Percentiles rank a stretch among this genome's conserved stretches.
Evolutionary conservation across 2,888 invertebrate genomes (phyloP).

Genomic region (Dromius quadrimaculatus): DNA sequence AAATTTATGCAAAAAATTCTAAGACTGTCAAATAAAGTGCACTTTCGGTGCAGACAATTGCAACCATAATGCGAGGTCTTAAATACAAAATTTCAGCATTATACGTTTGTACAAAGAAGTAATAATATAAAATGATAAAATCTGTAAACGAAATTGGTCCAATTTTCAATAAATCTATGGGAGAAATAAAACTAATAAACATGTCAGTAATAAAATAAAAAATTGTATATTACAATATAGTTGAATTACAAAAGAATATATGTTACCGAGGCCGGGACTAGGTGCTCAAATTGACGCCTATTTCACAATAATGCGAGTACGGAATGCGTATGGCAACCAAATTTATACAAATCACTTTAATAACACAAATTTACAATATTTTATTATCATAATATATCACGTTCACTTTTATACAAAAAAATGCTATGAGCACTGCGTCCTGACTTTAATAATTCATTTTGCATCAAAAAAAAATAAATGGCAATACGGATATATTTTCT

Average conservation of each 20-base stretch:
- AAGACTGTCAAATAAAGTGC: no score
- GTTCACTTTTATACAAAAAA: conserved; percentile 28
- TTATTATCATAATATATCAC: conserved; percentile 44
- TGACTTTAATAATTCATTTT: conserved; percentile 43
- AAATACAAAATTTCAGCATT: no score
- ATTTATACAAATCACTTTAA: conserved; percentile 7
- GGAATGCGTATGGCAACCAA: conserved; percentile 41
- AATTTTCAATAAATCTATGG: background rate
- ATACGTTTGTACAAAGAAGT: conserved; percentile 26
- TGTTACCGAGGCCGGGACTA: conserved; percentile 35
- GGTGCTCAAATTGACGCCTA: conserved; percentile 21
- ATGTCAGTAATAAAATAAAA: conserved; percentile 49
- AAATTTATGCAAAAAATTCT: no score
- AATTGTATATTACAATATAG: conserved; percentile 46
- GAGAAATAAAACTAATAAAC: conserved; percentile 35
- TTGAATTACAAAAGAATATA: conserved; percentile 46
- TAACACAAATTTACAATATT: conserved; percentile 37
- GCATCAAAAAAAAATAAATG: conserved; percentile 42
- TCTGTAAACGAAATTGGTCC: no score
- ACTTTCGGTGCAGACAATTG: no score
- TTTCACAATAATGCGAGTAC: conserved; percentile 29
- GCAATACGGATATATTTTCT: conserved; percentile 22
- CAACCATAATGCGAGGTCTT: no score
- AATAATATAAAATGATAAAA: no score
- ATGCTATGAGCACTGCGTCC: conserved; percentile 36